A percentile compares a stretch with the other conserved stretches of the same genome.
phyloP scores from a whole-genome alignment of 2,797 vertebrate genomes.

The Semaprochilodus insignis region DNA sequence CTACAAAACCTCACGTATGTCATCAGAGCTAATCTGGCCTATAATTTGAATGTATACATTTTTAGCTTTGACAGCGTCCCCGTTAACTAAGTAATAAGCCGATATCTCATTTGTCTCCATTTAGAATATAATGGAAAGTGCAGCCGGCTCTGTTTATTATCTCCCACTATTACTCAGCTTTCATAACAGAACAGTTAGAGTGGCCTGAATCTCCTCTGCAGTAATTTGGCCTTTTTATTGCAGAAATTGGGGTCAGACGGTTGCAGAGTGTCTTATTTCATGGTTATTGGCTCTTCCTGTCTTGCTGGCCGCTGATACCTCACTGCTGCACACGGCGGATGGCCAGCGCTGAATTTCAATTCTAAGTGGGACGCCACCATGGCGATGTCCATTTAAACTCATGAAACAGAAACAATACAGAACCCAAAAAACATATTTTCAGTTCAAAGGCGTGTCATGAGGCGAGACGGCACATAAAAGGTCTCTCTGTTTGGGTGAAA shows the following conservation, averaged over 20 bases:
- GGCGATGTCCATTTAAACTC: constrained; percentile 26
- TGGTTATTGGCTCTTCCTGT: constrained; percentile 52
- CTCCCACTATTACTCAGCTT: constrained; percentile 20
- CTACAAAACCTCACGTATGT: neutral
- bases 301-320: constrained; percentile 28
- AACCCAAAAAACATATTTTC: neutral
- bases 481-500: neutral
- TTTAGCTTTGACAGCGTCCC: constrained; percentile 34
- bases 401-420: constrained; percentile 15
- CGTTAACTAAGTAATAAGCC: constrained; percentile 47
- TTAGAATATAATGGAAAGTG: constrained; percentile 56
- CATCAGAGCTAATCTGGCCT: constrained; percentile 24
- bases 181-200: constrained; percentile 48
- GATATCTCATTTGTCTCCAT: constrained; percentile 60
- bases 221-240: constrained; percentile 60
- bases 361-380: constrained; percentile 8
- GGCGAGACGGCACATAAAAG: neutral
- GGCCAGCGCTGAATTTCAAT: constrained; percentile 39
- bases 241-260: constrained; percentile 56
- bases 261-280: constrained; percentile 52
- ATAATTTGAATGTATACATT: constrained; percentile 2
- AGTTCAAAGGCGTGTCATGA: constrained; percentile 9
- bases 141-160: constrained; percentile 47
- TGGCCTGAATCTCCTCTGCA: constrained; percentile 39
- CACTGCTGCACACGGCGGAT: constrained; percentile 5